Evolutionary conservation across 2,113 vertebrate genomes (phyloP), one percentile per base, ranked within the genome.

Genomic region (Ellobius talpinus): DNA sequence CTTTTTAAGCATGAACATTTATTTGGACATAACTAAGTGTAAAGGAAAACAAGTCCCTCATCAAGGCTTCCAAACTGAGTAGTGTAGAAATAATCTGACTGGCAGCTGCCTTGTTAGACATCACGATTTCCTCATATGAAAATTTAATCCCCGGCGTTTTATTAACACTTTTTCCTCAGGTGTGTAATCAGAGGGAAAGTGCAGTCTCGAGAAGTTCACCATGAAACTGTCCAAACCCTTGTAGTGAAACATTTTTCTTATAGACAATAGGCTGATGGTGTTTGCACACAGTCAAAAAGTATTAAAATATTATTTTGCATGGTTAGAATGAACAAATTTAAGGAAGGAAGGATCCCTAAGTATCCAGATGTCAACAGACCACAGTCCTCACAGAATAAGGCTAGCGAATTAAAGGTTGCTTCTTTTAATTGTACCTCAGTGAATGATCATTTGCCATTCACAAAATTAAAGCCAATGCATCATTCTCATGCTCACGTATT

Each of bases 401-500:
- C 55, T 65, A 97, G 94, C 98, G 93, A 98, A 96, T 97, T 95
- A 97, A 97, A 89, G 66, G 45, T 78, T 90, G 33, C 1, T 98
- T 98, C 91, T 96, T 97, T 97, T 42, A 16, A 17, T 96, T 70
- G 95, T 95, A 55, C 93, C 87, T 91, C 52, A 94, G 94, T 97
- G 92, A 92, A 97, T 96, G 94, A 97, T 68, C 70, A 91, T 97
- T 96, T 96, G 97, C 89, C 94, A 97, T 98, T 98, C 97, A 98
- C 93, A 98, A 98, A 97, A 93, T 98, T 98, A 97, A 95, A 98
- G 91, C 76, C 91, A 87, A 66, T 85, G 89, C 33, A 77, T 90
- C 94, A 61, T 93, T 97, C 77, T 72, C 61, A 1, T 47, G 81
- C 95, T 89, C 94, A 92, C 87, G 94, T 96, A 26, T 97, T 98